Evolutionary conservation across 2,888 invertebrate species (phyloP).

Genomic region (Plagodis dolabraria): DNA sequence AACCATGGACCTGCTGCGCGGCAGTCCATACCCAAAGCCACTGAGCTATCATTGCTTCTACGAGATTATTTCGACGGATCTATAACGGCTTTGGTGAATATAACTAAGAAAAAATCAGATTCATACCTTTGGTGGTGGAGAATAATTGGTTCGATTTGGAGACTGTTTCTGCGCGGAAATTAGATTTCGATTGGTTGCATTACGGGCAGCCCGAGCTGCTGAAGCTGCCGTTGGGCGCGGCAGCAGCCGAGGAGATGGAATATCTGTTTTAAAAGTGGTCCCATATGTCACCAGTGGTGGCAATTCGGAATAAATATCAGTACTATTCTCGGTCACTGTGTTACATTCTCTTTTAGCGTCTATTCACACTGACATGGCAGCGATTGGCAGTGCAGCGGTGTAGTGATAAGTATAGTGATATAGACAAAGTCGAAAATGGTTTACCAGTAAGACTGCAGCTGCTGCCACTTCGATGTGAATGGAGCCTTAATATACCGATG

Average conservation of each 20-base stretch:
- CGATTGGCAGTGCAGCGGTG: too few species aligned
- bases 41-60: too few species aligned
- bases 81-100: not conserved
- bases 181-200: conserved; percentile 67
- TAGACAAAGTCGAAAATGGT: too few species aligned
- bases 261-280: conserved; percentile 40
- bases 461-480: too few species aligned
- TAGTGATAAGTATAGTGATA: too few species aligned
- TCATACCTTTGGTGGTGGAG: conserved; percentile 47
- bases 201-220: conserved; percentile 72
- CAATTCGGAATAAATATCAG: not conserved
- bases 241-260: conserved; percentile 54
- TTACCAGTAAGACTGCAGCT: too few species aligned
- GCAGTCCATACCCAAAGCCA: too few species aligned
- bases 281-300: not conserved
- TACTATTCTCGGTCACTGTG: too few species aligned
- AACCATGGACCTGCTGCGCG: too few species aligned
- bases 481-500: too few species aligned
- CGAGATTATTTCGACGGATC: not conserved
- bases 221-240: conserved; percentile 76
- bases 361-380: too few species aligned
- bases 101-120: not conserved
- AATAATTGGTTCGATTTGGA: conserved; percentile 46
- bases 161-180: conserved; percentile 49
- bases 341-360: too few species aligned